A percentile compares a stretch with the other conserved stretches of the same genome.
Evolutionary conservation across 2,888 invertebrate genomes (phyloP).

Genomic region (Abrostola triplasia): DNA sequence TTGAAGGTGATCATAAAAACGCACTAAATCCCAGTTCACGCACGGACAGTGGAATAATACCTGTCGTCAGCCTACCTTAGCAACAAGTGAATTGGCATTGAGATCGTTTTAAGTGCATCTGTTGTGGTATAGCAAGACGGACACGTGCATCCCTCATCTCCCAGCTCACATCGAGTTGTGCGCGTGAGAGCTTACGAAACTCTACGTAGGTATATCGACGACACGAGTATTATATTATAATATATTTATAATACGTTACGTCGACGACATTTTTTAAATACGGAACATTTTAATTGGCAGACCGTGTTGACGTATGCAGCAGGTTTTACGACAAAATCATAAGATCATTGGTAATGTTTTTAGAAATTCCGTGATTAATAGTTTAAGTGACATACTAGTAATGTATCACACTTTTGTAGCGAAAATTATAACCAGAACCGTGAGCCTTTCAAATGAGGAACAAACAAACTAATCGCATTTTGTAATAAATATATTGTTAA

Average conservation of each 20-base stretch:
- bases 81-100: slow-evolving; percentile 26
- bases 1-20: slow-evolving; percentile 8
- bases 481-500: too few species aligned
- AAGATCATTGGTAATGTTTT: neutral
- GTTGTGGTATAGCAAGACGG: slow-evolving; percentile 6
- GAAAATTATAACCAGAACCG: too few species aligned
- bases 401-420: too few species aligned
- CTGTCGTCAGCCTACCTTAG: slow-evolving; percentile 8
- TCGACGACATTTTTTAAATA: slow-evolving; percentile 15
- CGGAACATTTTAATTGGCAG: neutral
- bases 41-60: slow-evolving; percentile 16
- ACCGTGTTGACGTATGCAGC: neutral
- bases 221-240: slow-evolving; percentile 12
- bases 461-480: too few species aligned
- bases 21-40: neutral
- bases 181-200: slow-evolving; percentile 30
- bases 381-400: too few species aligned
- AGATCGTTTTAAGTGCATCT: slow-evolving; percentile 15
- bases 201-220: slow-evolving; percentile 9
- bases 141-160: slow-evolving; percentile 43
- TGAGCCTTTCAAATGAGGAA: too few species aligned
- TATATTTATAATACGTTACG: slow-evolving; percentile 13
- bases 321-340: slow-evolving; percentile 2
- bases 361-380: too few species aligned
- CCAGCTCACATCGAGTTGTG: slow-evolving; percentile 19